Conservation (phyloP, 2,888 invertebrate genomes). For the Lasioglossum marginatum region DNA sequence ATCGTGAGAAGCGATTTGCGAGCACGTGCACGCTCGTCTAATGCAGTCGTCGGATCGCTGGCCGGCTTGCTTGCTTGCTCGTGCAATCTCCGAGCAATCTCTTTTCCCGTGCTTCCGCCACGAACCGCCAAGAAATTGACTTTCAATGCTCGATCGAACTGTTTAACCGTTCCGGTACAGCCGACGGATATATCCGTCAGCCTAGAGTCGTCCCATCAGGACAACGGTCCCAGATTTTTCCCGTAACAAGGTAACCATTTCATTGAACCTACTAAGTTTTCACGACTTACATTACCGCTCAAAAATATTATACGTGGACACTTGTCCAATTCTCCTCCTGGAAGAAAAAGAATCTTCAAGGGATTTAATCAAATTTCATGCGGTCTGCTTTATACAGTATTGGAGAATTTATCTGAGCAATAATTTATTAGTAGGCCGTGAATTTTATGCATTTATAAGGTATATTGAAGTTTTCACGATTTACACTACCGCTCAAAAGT, state of each 20-base stretch:
- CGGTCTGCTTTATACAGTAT: no score
- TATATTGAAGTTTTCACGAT: no score
- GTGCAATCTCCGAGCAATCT: constrained; percentile 21
- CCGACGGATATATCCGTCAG: constrained; percentile 6
- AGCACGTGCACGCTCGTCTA: constrained; percentile 40
- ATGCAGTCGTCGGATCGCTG: constrained; percentile 12
- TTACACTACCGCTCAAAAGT: no score
- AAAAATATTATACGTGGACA: no score
- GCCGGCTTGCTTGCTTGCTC: background rate
- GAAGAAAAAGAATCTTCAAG: no score
- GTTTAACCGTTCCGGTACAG: background rate
- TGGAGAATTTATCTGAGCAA: no score
- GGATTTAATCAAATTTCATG: no score
- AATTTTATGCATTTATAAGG: no score
- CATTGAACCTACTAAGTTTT: no score
- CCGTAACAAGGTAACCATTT: background rate
- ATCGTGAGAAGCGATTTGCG: constrained; percentile 40
- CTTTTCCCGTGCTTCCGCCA: constrained; percentile 24
- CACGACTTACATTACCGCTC: background rate
- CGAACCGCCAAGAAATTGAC: constrained; percentile 17
- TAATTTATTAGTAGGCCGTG: no score
- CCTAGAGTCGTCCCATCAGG: background rate
- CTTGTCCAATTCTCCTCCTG: no score
- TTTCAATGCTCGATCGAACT: constrained; percentile 13
- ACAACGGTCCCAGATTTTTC: background rate